Conservation (phyloP, 2,888 invertebrate genomes). For the Nephrotoma appendiculata region DNA sequence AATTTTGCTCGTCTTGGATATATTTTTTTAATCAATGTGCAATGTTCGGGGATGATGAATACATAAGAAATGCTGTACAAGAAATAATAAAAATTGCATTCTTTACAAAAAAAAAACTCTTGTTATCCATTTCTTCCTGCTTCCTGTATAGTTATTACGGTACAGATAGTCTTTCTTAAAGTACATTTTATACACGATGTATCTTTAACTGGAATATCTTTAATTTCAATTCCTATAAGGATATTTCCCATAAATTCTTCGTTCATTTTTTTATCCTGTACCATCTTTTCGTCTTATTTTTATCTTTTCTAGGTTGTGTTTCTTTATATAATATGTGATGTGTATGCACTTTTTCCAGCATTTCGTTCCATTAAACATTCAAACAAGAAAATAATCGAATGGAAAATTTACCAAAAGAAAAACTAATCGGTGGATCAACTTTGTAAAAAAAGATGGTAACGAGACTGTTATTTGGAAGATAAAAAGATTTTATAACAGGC, state of each 20-base stretch:
- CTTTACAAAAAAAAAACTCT: neutral
- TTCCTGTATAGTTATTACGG: neutral
- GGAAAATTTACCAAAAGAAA: neutral
- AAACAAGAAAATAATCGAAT: neutral
- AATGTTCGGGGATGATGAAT: neutral
- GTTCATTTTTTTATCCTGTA: neutral
- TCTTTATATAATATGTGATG: neutral
- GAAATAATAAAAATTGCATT: neutral
- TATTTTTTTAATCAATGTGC: neutral
- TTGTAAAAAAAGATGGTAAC: neutral
- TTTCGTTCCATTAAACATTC: neutral
- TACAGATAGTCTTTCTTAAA: neutral
- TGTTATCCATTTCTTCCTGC: neutral
- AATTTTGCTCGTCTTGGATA: neutral
- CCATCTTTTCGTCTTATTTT: no score
- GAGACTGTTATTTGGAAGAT: neutral
- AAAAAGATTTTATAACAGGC: no score
- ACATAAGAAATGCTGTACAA: neutral
- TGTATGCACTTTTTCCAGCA: neutral
- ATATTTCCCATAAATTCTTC: neutral
- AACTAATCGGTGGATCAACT: no score
- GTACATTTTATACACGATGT: neutral
- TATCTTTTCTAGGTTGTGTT: neutral
- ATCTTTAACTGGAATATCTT: neutral
- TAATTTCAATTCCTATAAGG: neutral